A percentile compares a stretch with the other conserved stretches of the same genome.
phyloP scores from a whole-genome alignment of 1,140 invertebrate species.

The Bombyx mandarina region DNA sequence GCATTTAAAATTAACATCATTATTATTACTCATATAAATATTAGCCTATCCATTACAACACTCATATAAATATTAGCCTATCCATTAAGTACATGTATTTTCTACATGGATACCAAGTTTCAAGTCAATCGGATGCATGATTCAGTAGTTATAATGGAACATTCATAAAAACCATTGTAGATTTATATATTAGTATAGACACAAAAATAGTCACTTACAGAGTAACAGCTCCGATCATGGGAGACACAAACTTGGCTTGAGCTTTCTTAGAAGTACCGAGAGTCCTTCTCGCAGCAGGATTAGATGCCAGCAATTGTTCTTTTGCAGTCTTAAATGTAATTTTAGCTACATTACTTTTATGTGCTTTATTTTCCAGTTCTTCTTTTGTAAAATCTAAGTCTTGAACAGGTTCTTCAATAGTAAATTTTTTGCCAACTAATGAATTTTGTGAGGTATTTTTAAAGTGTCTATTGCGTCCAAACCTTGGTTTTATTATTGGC shows the following conservation, averaged over 20 bases:
- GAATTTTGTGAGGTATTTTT: not conserved
- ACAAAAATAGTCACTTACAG: conserved; percentile 33
- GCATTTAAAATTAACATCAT: no score
- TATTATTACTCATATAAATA: no score
- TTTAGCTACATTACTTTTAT: conserved; percentile 54
- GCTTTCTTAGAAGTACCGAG: conserved; percentile 55
- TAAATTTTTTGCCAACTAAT: not conserved
- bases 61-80: no score
- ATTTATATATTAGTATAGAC: not conserved
- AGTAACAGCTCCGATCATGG: conserved; percentile 39
- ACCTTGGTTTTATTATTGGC: conserved; percentile 30
- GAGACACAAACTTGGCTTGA: conserved; percentile 57
- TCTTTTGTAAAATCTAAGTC: conserved; percentile 20
- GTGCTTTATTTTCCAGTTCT: conserved; percentile 41
- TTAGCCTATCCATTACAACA: no score
- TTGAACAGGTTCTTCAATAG: not conserved
- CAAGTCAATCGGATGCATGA: no score
- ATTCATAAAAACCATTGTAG: no score
- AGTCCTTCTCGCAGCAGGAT: conserved; percentile 49
- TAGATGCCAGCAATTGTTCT: conserved; percentile 45
- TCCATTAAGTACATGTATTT: no score
- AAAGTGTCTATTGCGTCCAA: conserved; percentile 12
- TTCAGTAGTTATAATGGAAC: no score
- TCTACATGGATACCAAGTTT: no score
- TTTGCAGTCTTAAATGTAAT: conserved; percentile 59